These are phyloP conservation scores for Hyalella azteca DNA, from an alignment of 2,888 invertebrate species.

Conservation along the genomic window DNA sequence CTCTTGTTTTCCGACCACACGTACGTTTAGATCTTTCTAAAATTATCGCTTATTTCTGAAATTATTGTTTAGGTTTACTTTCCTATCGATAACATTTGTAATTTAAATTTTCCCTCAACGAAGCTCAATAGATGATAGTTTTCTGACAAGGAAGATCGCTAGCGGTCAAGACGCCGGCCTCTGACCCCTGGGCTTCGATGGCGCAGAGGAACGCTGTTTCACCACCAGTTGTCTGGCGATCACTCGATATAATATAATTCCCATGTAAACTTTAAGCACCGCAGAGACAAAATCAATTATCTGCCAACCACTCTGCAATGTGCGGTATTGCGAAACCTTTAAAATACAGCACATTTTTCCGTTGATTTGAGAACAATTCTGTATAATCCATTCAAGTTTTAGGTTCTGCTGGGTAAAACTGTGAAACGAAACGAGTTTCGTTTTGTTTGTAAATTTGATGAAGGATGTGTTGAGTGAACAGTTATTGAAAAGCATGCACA, in stretches of 20 bases:
- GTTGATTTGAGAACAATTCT: neutral
- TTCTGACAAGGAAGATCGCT: conserved; percentile 12
- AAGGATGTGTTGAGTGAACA: no score
- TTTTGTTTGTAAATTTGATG: neutral
- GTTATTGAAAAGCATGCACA: no score
- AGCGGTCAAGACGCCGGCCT: neutral
- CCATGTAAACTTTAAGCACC: neutral
- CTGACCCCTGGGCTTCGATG: conserved; percentile 1
- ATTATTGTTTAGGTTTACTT: neutral
- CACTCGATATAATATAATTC: neutral
- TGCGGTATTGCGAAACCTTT: neutral
- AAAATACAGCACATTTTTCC: neutral
- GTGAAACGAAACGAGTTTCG: neutral
- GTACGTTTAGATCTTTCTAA: neutral
- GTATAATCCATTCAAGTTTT: neutral
- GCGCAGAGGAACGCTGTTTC: neutral
- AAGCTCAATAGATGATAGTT: neutral
- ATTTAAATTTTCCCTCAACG: neutral
- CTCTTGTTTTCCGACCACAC: no score
- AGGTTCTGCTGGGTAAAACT: no score
- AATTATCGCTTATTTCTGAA: neutral
- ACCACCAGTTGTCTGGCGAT: neutral
- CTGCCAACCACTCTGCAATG: neutral
- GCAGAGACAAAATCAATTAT: no score
- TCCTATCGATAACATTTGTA: neutral